Evolutionary conservation across 2,888 invertebrate species (phyloP).

Genomic region (Lutraria lutraria): DNA sequence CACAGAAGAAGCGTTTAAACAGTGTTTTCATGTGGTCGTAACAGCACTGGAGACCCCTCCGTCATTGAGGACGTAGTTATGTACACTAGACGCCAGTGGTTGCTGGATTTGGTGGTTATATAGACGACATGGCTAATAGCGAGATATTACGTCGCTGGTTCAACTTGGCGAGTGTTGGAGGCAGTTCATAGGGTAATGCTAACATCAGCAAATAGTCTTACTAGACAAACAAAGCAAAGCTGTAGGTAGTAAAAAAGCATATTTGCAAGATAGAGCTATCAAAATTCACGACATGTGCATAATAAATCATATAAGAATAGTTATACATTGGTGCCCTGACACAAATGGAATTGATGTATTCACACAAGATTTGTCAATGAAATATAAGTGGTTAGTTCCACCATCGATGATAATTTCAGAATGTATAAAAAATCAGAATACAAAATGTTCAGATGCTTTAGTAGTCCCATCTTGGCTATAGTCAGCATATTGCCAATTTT

Average conservation of each 20-base stretch:
- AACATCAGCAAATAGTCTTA: conserved; percentile 2
- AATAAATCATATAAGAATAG: conserved; percentile 42
- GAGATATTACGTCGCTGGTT: neutral
- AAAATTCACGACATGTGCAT: conserved; percentile 57
- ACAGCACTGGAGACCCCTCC: neutral
- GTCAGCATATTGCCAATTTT: conserved; percentile 53
- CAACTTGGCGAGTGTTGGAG: conserved; percentile 19
- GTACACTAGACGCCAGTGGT: conserved; percentile 23
- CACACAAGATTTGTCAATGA: conserved; percentile 33
- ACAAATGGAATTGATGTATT: conserved; percentile 56
- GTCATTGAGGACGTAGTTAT: neutral
- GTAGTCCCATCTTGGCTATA: conserved; percentile 51
- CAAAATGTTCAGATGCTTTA: conserved; percentile 43
- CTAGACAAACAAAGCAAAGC: conserved; percentile 20
- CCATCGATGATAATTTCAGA: conserved; percentile 49
- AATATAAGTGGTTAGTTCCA: conserved; percentile 65
- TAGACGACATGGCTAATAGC: neutral
- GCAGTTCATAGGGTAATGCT: neutral
- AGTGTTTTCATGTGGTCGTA: neutral
- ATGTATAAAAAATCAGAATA: conserved; percentile 48
- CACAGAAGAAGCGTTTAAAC: conserved; percentile 38
- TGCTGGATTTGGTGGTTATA: conserved; percentile 15
- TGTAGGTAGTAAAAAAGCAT: conserved; percentile 37
- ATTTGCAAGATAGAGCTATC: too few species aligned
- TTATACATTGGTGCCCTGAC: conserved; percentile 52